Base-by-base conservation (phyloP, 2,113 vertebrate genomes). In the Rostratula benghalensis region DNA sequence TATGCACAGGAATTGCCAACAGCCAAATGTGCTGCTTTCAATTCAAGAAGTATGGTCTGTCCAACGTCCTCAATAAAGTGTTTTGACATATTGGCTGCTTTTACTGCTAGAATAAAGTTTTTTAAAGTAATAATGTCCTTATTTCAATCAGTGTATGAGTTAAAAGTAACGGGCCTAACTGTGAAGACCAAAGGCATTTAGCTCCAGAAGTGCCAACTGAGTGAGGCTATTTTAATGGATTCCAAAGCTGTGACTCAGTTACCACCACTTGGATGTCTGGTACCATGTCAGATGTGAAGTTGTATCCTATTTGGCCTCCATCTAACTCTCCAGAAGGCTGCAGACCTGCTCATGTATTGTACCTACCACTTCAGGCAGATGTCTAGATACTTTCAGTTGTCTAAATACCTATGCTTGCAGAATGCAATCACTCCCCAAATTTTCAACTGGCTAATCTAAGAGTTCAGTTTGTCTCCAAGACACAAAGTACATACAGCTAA, bases 221-320 rank as follows among this genome's bases (percentile, higher is more conserved):
- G 12, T 71, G 48, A 57, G 43, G 15, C 24, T 80, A 13, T 85
- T 93, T 94, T 45, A 92, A 90, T 12, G 19, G 17, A 23, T 19
- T 94, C 84, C 89, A 87, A 87, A n/a, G 9, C 30, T 35, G 54
- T 85, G 70, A 95, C 37, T 93, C 61, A 57, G 46, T 89, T 87
- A 37, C 65, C 61, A 69, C 69, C 41, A 46, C 33, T 91, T 59
- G 68, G 53, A 68, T 0, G 2, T 77, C 54, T 88, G 61, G 15
- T 83, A 67, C 24, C 59, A 70, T 1, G 1, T 77, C 41, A 73
- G 41, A 88, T 83, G 37, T 64, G 79, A 76, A 85, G 53, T 50
- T 17, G 11, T 80, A 75, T 31, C 71, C 70, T 56, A 53, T 37
- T 77, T 80, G 63, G 61, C 37, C 20, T 76, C 67, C 63, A 83